phyloP scores from a whole-genome alignment of 1,140 invertebrate species.

The Eumaeus atala region DNA sequence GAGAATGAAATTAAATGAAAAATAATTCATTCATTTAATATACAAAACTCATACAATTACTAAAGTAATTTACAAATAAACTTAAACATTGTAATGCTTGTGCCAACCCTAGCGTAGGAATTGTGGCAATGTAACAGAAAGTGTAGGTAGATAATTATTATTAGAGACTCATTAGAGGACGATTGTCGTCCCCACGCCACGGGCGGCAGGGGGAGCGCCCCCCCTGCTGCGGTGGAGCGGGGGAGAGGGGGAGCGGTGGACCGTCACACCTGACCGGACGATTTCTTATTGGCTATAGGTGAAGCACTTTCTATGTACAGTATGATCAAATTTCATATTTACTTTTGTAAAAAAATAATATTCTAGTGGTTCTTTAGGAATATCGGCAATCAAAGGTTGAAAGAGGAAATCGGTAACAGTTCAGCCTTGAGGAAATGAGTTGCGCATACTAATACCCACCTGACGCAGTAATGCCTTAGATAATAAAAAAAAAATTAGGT shows the following conservation, averaged over 20 bases:
- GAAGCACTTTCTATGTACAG: slow-evolving; percentile 43
- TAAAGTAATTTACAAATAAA: not conserved
- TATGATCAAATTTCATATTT: slow-evolving; percentile 25
- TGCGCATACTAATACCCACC: no score
- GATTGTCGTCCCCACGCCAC: slow-evolving; percentile 51
- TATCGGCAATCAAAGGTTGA: no score
- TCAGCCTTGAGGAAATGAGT: no score
- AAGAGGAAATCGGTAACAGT: no score
- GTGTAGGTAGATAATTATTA: slow-evolving; percentile 71
- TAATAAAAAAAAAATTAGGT: no score
- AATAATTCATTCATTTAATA: no score
- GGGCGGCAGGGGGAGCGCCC: slow-evolving; percentile 1
- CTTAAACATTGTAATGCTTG: not conserved
- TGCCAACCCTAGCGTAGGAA: slow-evolving; percentile 42
- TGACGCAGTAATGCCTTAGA: no score
- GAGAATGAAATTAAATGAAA: no score
- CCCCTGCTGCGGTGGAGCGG: no score
- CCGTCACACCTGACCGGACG: slow-evolving; percentile 56
- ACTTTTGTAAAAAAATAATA: not conserved
- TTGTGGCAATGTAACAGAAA: slow-evolving; percentile 53
- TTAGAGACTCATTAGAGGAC: slow-evolving; percentile 66
- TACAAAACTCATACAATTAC: no score
- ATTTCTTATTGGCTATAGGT: slow-evolving; percentile 51
- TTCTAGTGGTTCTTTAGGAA: no score
- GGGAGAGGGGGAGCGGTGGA: slow-evolving; percentile 13